Evolutionary conservation across 2,113 vertebrate species (phyloP).

Genomic region (Lichenostomus cassidix): DNA sequence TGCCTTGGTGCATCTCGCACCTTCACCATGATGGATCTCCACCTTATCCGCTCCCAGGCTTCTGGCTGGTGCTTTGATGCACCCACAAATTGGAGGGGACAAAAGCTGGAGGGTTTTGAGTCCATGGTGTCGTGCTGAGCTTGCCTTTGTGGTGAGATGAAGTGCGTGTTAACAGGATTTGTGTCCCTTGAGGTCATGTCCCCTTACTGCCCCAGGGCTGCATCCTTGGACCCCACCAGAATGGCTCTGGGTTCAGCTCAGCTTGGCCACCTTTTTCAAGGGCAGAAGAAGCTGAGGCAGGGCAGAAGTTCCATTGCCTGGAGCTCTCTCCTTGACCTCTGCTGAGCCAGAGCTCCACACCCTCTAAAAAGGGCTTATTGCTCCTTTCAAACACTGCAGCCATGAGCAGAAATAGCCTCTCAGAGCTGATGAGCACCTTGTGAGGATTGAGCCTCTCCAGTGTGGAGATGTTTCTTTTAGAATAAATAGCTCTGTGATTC

Average conservation of each 20-base stretch:
- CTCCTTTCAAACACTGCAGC: not conserved
- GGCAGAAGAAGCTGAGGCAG: not conserved
- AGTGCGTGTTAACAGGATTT: not conserved
- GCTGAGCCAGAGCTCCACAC: not conserved
- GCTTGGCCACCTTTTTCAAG: not conserved
- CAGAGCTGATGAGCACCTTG: not conserved
- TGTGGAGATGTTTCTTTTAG: not conserved
- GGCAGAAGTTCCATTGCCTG: fast-evolving
- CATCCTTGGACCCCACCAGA: not conserved
- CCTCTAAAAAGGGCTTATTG: not conserved
- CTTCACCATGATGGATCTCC: not conserved
- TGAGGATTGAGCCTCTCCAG: not conserved
- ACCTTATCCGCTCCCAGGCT: not conserved
- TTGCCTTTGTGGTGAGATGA: not conserved
- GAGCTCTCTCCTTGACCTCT: not conserved
- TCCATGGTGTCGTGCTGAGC: not conserved
- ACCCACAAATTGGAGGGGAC: not conserved
- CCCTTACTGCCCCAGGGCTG: not conserved
- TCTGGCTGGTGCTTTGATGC: not conserved
- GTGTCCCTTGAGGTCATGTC: not conserved
- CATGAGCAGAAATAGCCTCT: not conserved
- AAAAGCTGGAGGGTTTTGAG: not conserved
- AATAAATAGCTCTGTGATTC: not conserved
- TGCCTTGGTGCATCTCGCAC: not conserved
- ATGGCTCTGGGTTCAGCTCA: not conserved